Evolutionary conservation across 2,797 vertebrate species (phyloP).

Genomic region (Cyclura pinguis): DNA sequence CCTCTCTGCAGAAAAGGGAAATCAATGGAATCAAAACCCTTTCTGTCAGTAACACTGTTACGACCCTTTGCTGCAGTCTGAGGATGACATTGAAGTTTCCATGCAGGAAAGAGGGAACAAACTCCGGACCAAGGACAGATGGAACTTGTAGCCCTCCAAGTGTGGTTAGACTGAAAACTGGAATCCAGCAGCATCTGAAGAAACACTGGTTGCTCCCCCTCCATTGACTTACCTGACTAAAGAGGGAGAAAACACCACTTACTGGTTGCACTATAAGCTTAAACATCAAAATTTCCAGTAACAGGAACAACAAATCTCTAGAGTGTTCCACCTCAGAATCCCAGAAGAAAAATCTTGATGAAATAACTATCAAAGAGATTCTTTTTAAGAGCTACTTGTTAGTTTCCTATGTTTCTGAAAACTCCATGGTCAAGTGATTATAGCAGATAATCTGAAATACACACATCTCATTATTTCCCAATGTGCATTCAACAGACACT

Average conservation of each 20-base stretch:
- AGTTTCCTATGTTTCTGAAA: conserved; percentile 5
- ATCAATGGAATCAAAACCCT: background rate
- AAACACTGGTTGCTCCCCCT: background rate
- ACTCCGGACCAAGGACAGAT: background rate
- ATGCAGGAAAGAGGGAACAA: background rate
- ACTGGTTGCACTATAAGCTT: background rate
- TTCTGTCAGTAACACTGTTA: background rate
- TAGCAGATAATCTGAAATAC: background rate
- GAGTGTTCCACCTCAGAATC: background rate
- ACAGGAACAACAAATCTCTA: background rate
- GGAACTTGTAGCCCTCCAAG: background rate
- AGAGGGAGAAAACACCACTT: background rate
- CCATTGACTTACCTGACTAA: background rate
- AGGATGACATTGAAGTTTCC: background rate
- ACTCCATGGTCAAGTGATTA: background rate
- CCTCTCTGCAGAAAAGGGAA: no score
- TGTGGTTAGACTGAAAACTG: background rate
- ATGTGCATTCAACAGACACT: background rate
- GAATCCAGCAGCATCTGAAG: background rate
- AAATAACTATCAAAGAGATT: background rate
- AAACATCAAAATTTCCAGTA: background rate
- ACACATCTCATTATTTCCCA: background rate
- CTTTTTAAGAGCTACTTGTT: background rate
- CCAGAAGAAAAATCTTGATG: background rate
- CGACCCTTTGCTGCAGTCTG: background rate